Evolutionary conservation across 2,797 vertebrate species (phyloP), one percentile per base, ranked within the genome.

Genomic region (Ptychadena robeensis): DNA sequence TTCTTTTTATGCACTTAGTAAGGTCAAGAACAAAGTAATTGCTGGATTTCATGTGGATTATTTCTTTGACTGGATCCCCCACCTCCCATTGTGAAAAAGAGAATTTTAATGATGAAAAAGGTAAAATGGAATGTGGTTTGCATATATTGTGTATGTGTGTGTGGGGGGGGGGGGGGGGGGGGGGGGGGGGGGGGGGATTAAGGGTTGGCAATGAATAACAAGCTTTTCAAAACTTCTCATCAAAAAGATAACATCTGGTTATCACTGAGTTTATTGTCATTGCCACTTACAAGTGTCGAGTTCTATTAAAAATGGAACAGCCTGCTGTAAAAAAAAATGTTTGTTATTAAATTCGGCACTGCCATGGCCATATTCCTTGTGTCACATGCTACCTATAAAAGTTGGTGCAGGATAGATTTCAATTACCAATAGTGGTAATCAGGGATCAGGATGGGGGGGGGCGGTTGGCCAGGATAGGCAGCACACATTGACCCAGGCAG

Each of bases 1-100:
- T 68, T 38, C 48, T 61, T 31, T 11, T 80, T 28, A 32, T 53
- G 35, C 18, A 34, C 22, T 80, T 73, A 30, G 28, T 72, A 34
- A 72, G 68, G 59, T 32, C 57, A 44, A 34, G 57, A 65, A 38
- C 37, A 73, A 10, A 27, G 7, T 34, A 63, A 63, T 63, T 63
- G 31, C 34, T 28, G 57, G 44, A 34, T 53, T 32, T 44, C 27
- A 53, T 48, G 25, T 25, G 6, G 9, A 63, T 73, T 72, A 18
- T 38, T 70, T n/a, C 31, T 32, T 63, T 57, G 30, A 57, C n/a
- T 25, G 22, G n/a, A 40, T 40, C n/a, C 6, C 44, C 18, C 44
- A 6, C 9, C 28, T 69, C 14, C 63, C 34, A 71, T 31, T 38
- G 34, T 37, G 38, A 22, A 66, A 73, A 73, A 25, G n/a, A 59